A percentile compares a stretch with the other conserved stretches of the same genome.
Conservation (phyloP, 2,113 vertebrate genomes). For the Lagopus leucura region DNA sequence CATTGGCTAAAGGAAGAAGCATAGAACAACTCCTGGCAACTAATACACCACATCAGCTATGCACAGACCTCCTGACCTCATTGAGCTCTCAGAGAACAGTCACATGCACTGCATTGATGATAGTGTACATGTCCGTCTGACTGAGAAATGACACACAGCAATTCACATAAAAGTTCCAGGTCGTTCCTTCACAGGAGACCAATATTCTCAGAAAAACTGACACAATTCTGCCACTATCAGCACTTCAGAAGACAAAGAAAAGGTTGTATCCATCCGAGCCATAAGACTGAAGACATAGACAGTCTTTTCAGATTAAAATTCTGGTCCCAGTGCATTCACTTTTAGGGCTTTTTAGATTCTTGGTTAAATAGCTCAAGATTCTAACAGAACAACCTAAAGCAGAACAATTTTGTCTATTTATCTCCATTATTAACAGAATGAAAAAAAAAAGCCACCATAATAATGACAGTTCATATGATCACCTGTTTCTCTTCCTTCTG, state of each 20-base stretch:
- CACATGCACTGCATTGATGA: too few relatives aligned
- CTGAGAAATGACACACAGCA: not conserved
- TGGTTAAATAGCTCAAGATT: not conserved
- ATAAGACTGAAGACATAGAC: not conserved
- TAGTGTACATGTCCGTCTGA: too few relatives aligned
- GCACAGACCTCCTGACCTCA: not conserved
- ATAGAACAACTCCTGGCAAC: not conserved
- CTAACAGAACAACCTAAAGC: not conserved
- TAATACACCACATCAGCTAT: fast-evolving
- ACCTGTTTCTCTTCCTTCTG: not conserved
- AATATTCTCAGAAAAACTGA: not conserved
- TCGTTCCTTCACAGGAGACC: not conserved
- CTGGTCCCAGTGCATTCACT: not conserved
- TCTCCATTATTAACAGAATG: not conserved
- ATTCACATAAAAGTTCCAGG: not conserved
- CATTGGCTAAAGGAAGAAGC: not conserved
- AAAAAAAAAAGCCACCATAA: not conserved
- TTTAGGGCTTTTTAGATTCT: not conserved
- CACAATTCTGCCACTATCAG: not conserved
- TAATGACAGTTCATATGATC: not conserved
- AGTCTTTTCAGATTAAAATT: not conserved
- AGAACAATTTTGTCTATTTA: not conserved
- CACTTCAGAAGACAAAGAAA: not conserved
- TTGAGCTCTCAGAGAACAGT: not conserved
- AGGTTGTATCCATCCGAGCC: not conserved